These are phyloP conservation scores for Archocentrus centrarchus DNA, from an alignment of 2,113 vertebrate species.

Conservation along the genomic window DNA sequence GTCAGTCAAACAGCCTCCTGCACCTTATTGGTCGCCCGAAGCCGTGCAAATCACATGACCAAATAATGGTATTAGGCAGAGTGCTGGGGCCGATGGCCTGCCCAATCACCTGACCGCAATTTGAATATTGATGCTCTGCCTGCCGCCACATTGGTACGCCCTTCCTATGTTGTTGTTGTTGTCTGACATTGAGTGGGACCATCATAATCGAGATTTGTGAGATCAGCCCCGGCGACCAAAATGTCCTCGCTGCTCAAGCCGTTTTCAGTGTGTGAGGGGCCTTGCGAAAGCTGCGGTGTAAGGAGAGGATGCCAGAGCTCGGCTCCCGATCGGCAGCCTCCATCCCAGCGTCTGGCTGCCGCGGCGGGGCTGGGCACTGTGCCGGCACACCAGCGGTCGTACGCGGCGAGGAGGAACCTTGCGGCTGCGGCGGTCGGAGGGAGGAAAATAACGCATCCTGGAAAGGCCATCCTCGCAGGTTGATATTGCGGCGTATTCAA, in stretches of 20 bases:
- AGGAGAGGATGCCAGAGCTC: conserved; percentile 58
- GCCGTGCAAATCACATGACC: conserved; percentile 56
- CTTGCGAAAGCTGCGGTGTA: conserved; percentile 65
- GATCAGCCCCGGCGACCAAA: neutral
- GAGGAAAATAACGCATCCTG: conserved; percentile 78
- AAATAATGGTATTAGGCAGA: neutral
- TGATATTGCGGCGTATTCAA: neutral
- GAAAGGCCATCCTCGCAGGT: conserved; percentile 84
- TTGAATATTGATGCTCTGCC: conserved; percentile 64
- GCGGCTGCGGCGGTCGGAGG: conserved; percentile 75
- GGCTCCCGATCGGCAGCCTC: conserved; percentile 37
- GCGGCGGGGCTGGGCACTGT: conserved; percentile 22
- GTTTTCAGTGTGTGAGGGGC: conserved; percentile 75
- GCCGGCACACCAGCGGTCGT: conserved; percentile 32
- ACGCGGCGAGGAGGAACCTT: conserved; percentile 69
- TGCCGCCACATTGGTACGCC: conserved; percentile 47
- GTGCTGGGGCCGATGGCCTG: conserved; percentile 52
- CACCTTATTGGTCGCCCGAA: conserved; percentile 48
- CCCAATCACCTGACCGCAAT: conserved; percentile 46
- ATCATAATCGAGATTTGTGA: neutral
- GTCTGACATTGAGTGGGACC: conserved; percentile 37
- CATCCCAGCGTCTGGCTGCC: conserved; percentile 35
- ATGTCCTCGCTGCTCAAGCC: conserved; percentile 82
- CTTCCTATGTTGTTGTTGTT: conserved; percentile 43
- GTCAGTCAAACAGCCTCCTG: conserved; percentile 1